Percentiles rank a stretch among this genome's conserved stretches.
Evolutionary conservation across 1,140 invertebrate genomes (phyloP).

Genomic region (fruit fly (Drosophila melanogaster)): Release_6_plus_ISO1_MT NT_033777.3:12756001-12756500

Average conservation of each 20-base stretch:
- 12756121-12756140: slow-evolving; percentile 46
- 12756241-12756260: slow-evolving; percentile 68
- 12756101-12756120: slow-evolving; percentile 77
- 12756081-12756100: slow-evolving; percentile 66
- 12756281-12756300: slow-evolving; percentile 41
- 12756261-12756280: slow-evolving; percentile 8
- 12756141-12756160: slow-evolving; percentile 69
- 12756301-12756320: slow-evolving; percentile 20
- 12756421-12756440: too few relatives aligned
- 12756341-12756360: slow-evolving; percentile 33
- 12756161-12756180: slow-evolving; percentile 66
- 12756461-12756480: too few relatives aligned
- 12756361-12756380: slow-evolving; percentile 9
- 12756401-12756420: background rate
- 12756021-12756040: slow-evolving; percentile 20
- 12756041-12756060: background rate
- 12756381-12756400: background rate
- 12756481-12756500: too few relatives aligned
- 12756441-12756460: too few relatives aligned
- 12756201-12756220: slow-evolving; percentile 76
- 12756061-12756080: slow-evolving; percentile 5
- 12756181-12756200: slow-evolving; percentile 78
- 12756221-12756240: slow-evolving; percentile 83
- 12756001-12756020: slow-evolving; percentile 81
- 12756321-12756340: slow-evolving; percentile 36